Conservation (phyloP, 2,113 vertebrate species). For the Cheilinus undulatus region DNA sequence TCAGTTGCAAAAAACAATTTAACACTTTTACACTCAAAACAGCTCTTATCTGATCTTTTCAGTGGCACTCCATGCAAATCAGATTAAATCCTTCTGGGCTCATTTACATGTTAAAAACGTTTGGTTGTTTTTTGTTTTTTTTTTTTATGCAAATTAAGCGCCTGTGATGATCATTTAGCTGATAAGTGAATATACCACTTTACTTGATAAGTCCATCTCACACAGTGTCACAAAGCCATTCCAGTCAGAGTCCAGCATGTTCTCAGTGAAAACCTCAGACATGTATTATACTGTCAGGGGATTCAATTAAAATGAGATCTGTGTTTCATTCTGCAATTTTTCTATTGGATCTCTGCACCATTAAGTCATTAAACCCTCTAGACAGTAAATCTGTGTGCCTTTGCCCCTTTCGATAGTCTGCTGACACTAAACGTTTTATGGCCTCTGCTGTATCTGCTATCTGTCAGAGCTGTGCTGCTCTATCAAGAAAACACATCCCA, state of each 20-base stretch:
- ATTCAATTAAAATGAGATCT: slow-evolving; percentile 64
- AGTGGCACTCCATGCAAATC: background rate
- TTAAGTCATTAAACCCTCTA: slow-evolving; percentile 55
- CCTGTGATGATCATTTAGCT: background rate
- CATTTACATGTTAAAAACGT: background rate
- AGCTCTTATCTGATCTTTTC: background rate
- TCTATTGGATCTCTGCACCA: slow-evolving; percentile 41
- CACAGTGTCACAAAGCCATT: slow-evolving; percentile 4
- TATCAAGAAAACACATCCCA: slow-evolving; percentile 33
- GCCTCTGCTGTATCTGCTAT: slow-evolving; percentile 28
- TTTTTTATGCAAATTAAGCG: background rate
- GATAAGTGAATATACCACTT: background rate
- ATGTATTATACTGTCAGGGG: slow-evolving; percentile 40
- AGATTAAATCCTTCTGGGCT: background rate
- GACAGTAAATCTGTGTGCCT: slow-evolving; percentile 39
- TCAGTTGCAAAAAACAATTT: background rate
- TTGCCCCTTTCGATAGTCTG: slow-evolving; percentile 43
- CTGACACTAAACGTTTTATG: slow-evolving; percentile 48
- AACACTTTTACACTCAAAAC: background rate
- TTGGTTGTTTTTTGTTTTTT: background rate
- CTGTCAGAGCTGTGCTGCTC: slow-evolving; percentile 41
- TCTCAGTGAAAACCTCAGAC: slow-evolving; percentile 19
- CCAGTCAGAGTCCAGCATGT: background rate
- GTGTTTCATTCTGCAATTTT: slow-evolving; percentile 41
- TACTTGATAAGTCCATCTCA: background rate